Evolutionary conservation across 2,888 invertebrate species (phyloP).

Genomic region (Heteromurus nitidus): DNA sequence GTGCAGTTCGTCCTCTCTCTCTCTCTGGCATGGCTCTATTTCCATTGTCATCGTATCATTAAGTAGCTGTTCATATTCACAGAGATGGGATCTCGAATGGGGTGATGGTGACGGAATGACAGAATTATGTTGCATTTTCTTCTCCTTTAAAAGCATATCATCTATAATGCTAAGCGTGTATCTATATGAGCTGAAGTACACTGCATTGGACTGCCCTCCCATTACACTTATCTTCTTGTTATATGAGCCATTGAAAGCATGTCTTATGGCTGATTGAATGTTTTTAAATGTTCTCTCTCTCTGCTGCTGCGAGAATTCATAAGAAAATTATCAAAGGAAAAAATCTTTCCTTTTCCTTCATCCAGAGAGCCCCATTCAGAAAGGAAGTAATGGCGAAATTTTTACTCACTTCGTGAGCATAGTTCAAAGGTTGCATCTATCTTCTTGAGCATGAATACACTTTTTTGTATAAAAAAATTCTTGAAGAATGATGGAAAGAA

Average conservation of each 20-base stretch:
- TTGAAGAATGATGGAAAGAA: constrained; percentile 2
- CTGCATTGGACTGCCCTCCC: constrained; percentile 19
- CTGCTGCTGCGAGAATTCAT: neutral
- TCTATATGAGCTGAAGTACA: constrained; percentile 5
- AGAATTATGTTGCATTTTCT: constrained; percentile 39
- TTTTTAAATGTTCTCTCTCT: neutral
- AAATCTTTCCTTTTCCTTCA: neutral
- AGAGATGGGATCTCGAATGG: constrained; percentile 48
- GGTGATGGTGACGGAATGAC: constrained; percentile 57
- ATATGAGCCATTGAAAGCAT: too few relatives aligned
- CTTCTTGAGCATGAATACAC: neutral
- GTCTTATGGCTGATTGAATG: neutral
- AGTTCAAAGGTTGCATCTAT: constrained; percentile 9
- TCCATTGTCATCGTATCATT: constrained; percentile 52
- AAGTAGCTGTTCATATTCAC: constrained; percentile 50
- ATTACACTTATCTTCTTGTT: too few relatives aligned
- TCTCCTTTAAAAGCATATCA: constrained; percentile 12
- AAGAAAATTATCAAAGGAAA: neutral
- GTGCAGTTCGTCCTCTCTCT: too few relatives aligned
- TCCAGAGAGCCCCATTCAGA: neutral
- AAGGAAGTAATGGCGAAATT: neutral
- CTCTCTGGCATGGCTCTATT: constrained; percentile 43
- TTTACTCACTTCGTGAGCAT: constrained; percentile 8
- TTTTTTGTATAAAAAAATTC: neutral
- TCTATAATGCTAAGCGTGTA: neutral